Conservation (phyloP, 2,888 invertebrate genomes). For the Polymixis lichenea region DNA sequence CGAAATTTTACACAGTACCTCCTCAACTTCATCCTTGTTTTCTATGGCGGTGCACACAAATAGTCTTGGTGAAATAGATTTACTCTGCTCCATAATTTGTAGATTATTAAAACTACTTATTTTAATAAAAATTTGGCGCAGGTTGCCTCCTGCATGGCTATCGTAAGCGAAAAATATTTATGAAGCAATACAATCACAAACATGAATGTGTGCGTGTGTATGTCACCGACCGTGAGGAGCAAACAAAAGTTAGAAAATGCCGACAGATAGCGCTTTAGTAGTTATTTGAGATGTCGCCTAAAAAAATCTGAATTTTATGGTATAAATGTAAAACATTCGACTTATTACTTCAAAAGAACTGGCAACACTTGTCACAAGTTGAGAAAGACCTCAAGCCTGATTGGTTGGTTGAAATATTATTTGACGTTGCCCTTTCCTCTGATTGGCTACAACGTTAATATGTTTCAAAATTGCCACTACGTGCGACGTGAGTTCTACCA, state of each 20-base stretch:
- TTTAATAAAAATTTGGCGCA: slow-evolving; percentile 90
- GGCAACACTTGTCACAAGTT: slow-evolving; percentile 23
- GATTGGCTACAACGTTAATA: slow-evolving; percentile 9
- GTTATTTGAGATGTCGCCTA: slow-evolving; percentile 26
- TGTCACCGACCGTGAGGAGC: slow-evolving; percentile 70
- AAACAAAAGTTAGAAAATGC: slow-evolving; percentile 68
- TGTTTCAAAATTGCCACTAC: slow-evolving; percentile 22
- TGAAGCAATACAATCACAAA: slow-evolving; percentile 88
- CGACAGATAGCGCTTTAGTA: slow-evolving; percentile 73
- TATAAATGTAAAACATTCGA: slow-evolving; percentile 35
- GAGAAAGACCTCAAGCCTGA: slow-evolving; percentile 12
- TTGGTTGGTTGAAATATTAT: slow-evolving; percentile 16
- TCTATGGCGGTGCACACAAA: slow-evolving; percentile 95
- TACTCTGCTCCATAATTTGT: slow-evolving; percentile 91
- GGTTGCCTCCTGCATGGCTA: slow-evolving; percentile 92
- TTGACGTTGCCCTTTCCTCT: background rate
- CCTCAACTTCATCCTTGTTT: slow-evolving; percentile 97
- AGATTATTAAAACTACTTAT: slow-evolving; percentile 88
- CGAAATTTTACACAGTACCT: slow-evolving; percentile 92
- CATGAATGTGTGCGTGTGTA: slow-evolving; percentile 82
- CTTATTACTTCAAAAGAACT: background rate
- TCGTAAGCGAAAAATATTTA: slow-evolving; percentile 90
- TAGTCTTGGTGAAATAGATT: slow-evolving; percentile 93
- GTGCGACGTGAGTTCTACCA: slow-evolving; percentile 13
- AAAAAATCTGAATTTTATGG: slow-evolving; percentile 44